Evolutionary conservation across 2,797 vertebrate genomes (phyloP).

Genomic region (Nyctibius grandis): DNA sequence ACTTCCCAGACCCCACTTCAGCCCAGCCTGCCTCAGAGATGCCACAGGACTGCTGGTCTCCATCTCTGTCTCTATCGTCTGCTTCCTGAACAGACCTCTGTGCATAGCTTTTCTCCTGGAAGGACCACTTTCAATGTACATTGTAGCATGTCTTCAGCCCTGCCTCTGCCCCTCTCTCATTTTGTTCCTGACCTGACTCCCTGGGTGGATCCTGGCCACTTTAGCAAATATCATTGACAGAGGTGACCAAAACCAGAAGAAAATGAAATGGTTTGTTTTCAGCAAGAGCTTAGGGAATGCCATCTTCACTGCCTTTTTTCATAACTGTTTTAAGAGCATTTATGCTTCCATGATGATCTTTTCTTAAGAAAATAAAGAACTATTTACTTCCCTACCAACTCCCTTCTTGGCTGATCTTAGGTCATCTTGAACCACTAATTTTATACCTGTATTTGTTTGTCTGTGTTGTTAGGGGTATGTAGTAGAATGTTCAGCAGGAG

Average conservation of each 20-base stretch:
- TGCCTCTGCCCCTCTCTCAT: not conserved
- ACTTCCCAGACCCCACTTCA: not conserved
- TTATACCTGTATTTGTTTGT: not conserved
- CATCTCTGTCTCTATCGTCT: not conserved
- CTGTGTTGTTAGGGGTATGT: not conserved
- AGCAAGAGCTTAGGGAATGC: not conserved
- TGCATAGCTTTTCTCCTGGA: not conserved
- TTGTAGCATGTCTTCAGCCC: not conserved
- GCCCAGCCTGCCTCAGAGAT: not conserved
- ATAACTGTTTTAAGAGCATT: not conserved
- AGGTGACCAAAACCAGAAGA: not conserved
- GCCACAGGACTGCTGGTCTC: not conserved
- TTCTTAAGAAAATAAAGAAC: not conserved
- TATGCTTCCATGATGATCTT: not conserved
- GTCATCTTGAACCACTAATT: not conserved
- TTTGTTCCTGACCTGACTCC: not conserved
- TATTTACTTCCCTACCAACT: not conserved
- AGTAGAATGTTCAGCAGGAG: not conserved
- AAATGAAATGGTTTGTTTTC: not conserved
- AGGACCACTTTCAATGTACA: not conserved
- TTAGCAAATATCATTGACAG: not conserved
- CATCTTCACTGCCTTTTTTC: not conserved
- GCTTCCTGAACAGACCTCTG: not conserved
- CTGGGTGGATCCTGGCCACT: not conserved
- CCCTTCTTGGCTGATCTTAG: not conserved